Evolutionary conservation across 1,140 invertebrate species (phyloP).

Genomic region (Melipona quadrifasciata): DNA sequence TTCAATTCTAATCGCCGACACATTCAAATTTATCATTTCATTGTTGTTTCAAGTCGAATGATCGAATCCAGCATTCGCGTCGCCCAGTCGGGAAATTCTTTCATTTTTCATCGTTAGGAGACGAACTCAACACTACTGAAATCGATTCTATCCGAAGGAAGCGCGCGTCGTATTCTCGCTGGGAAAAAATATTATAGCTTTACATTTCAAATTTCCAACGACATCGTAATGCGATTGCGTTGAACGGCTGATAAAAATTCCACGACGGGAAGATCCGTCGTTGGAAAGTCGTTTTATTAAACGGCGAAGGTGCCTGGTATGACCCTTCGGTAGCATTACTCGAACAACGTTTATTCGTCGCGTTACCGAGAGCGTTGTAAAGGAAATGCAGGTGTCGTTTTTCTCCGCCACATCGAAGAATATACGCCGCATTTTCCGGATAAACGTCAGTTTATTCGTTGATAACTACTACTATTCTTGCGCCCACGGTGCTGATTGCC

Average conservation of each 20-base stretch:
- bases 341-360: not conserved
- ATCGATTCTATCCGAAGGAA: not conserved
- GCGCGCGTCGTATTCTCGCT: not conserved
- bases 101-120: not conserved
- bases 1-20: too few species aligned
- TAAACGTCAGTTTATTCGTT: not conserved
- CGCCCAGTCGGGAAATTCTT: not conserved
- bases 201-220: not conserved
- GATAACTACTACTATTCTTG: not conserved
- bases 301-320: not conserved
- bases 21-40: too few species aligned
- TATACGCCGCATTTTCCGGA: not conserved
- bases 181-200: not conserved
- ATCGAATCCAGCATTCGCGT: not conserved
- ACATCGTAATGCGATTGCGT: not conserved
- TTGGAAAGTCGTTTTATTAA: not conserved
- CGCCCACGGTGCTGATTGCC: not conserved
- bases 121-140: not conserved
- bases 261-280: not conserved
- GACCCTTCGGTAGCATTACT: not conserved
- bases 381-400: constrained; percentile 13
- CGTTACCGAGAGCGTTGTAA: not conserved
- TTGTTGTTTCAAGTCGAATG: too few species aligned
- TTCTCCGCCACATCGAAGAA: not conserved
- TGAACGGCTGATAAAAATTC: not conserved